Evolutionary conservation across 2,888 invertebrate species (phyloP), one percentile per base, ranked within the genome.

Genomic region (Macrosiphum euphorbiae): DNA sequence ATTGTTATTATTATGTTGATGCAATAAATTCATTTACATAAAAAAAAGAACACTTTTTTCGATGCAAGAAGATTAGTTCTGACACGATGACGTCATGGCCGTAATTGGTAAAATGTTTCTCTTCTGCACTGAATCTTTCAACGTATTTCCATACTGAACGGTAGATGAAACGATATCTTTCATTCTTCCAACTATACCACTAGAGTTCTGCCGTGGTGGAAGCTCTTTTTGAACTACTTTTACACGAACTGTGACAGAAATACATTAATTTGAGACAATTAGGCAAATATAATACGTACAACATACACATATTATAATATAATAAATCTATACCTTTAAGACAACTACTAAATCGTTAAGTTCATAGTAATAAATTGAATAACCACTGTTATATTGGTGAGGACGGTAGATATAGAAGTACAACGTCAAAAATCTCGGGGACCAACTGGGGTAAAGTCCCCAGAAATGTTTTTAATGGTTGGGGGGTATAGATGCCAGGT

Each of bases 61-160:
- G 16, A 47, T 28, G 47, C 5, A 47, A 44, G 13, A 28, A 16
- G 0, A 58, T 44, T 44, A 44, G 16, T 61, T 44, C 4, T 89
- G 58, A 16, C 20, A 44, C n/a, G 88, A 88, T 41, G 89, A 50
- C 5, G 55, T 55, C 35, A n/a, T 35, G 24, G 35, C 24, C 11
- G 67, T 78, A 16, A 78, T 61, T 35, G 35, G 84, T 55, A 52
- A 91, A 35, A 26, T n/a, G 50, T 61, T 26, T 95, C 97, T 97
- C 78, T 78, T 78, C 88, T 97, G 97, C 8, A 97, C 96, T 44
- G 96, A 96, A 95, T 96, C 97, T 84, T 97, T 95, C 94, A 97
- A 96, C 92, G 97, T 96, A 95, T 97, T 97, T 13, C 97, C 97
- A 13, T 92, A 92, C 95, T 97, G 97, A 10, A 97, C 96, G 4